Percentiles rank a stretch among this genome's conserved stretches.
Evolutionary conservation across 2,113 vertebrate genomes (phyloP).

Genomic region (Pituophis catenifer): DNA sequence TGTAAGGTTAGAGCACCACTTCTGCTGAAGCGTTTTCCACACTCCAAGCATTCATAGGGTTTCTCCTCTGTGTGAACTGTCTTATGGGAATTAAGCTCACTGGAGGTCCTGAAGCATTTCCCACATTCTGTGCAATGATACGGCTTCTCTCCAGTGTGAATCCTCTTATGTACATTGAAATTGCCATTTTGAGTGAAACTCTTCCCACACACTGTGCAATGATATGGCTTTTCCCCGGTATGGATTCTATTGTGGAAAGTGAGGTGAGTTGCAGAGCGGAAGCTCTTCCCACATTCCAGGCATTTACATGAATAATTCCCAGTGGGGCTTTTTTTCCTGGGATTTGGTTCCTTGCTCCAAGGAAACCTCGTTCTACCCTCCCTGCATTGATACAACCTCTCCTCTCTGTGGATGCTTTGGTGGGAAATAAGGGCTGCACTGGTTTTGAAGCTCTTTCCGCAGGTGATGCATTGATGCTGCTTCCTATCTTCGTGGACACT

Average conservation of each 20-base stretch:
- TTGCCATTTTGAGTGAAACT: not conserved
- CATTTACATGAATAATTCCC: not conserved
- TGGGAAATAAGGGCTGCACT: not conserved
- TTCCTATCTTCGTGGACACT: not conserved
- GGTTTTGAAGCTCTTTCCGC: not conserved
- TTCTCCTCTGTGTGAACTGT: not conserved
- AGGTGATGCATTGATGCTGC: not conserved
- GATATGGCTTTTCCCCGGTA: not conserved
- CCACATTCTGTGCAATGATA: not conserved
- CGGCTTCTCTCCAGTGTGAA: not conserved
- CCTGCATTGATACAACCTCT: not conserved
- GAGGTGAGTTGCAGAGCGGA: not conserved
- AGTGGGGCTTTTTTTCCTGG: not conserved
- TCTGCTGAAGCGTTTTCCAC: not conserved
- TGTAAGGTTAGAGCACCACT: fast-evolving
- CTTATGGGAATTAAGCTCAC: not conserved
- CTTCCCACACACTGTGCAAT: not conserved
- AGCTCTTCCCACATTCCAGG: not conserved
- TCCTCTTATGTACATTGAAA: not conserved
- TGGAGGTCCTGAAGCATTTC: not conserved
- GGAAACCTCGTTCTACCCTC: not conserved
- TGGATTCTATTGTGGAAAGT: not conserved
- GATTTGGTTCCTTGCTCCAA: not conserved
- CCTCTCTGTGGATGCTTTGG: not conserved
- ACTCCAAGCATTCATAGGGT: not conserved